phyloP scores from a whole-genome alignment of 2,113 vertebrate species.

The Nycticorax nycticorax region DNA sequence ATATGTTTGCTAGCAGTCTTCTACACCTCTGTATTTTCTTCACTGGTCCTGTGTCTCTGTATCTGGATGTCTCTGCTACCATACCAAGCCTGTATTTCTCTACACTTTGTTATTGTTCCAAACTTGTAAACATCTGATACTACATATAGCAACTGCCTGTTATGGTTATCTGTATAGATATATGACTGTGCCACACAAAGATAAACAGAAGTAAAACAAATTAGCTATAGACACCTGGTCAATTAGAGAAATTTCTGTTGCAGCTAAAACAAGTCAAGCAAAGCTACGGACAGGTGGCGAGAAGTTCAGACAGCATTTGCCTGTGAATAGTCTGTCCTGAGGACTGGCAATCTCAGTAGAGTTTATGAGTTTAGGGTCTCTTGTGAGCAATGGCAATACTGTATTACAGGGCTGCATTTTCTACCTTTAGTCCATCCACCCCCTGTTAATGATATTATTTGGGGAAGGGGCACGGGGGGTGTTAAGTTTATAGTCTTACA shows the following conservation, averaged over 20 bases:
- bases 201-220: not conserved
- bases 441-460: not conserved
- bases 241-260: not conserved
- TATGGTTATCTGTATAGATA: not conserved
- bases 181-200: not conserved
- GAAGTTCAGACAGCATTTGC: not conserved
- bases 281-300: not conserved
- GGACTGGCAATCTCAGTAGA: not conserved
- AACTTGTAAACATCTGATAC: not conserved
- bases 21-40: not conserved
- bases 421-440: not conserved
- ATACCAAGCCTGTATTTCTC: not conserved
- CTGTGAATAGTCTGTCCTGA: not conserved
- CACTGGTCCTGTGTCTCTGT: not conserved
- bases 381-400: not conserved
- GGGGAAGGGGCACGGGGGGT: no score
- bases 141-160: not conserved
- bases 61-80: not conserved
- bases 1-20: not conserved
- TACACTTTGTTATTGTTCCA: not conserved
- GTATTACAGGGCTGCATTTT: not conserved
- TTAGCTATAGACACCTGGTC: not conserved
- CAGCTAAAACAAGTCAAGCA: not conserved
- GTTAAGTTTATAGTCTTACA: not conserved
- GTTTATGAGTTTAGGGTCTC: not conserved